Base-by-base conservation (phyloP, 2,888 invertebrate species). In the Epsilonema sp. region DNA sequence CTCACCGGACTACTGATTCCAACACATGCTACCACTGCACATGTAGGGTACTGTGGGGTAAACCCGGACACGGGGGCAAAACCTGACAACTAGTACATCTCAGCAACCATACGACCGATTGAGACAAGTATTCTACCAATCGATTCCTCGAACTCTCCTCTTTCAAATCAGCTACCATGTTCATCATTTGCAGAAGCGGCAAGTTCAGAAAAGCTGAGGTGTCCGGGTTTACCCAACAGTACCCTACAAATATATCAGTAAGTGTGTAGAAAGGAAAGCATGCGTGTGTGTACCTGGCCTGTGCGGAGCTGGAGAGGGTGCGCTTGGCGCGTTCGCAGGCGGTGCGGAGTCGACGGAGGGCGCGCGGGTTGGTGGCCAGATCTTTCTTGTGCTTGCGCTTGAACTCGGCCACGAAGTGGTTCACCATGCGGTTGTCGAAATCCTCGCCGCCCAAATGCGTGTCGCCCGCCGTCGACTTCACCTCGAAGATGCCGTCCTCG, bases 401-500 rank as follows among this genome's bases (percentile, higher is more conserved):
- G 58, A 71, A 70, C 52, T 70, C 70, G 26, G 67, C 57, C 22
- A 64, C 56, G 53, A 70, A 69, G 55, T 68, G 66, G 49, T 63
- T 62, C 26, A 70, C 68, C 63, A 70, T 61, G 26, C 69, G 58
- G 54, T 65, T 67, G 67, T 89, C 87, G 55, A 73, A 73, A 51
- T 63, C 59, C 51, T 59, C 54, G 42, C 59, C 60, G 50, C 65
- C 58, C 51, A 65, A 55, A 54, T 66, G 87, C 78, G 77, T 90
- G 82, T 90, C 87, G 53, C 87, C 87, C 51, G 85, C 84, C n/a
- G 86, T 90, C 5, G 87, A 80, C 62, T 84, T 86, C 44, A 64
- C 56, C 65, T 90, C 89, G 66, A 90, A 90, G 54, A 78, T 75
- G 75, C 68, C 87, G 78, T 89, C 87, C 69, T 87, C 89, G 63